Evolutionary conservation across 2,888 invertebrate genomes (phyloP).

Genomic region (Andrena bicolor): DNA sequence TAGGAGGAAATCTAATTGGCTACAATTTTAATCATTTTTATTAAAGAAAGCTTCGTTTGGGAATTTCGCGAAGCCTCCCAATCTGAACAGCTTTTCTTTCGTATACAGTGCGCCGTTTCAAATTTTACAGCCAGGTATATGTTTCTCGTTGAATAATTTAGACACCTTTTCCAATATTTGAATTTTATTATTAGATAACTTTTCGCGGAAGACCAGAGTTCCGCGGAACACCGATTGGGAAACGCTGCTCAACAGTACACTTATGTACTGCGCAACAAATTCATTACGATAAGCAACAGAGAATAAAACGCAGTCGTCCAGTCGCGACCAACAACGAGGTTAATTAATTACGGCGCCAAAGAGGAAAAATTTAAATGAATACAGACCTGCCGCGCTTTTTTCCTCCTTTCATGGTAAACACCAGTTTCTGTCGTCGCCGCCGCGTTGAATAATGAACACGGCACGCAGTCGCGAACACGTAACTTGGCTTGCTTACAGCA

Average conservation of each 20-base stretch:
- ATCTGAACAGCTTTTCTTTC: too few species aligned
- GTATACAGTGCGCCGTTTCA: too few species aligned
- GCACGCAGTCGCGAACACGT: slow-evolving; percentile 6
- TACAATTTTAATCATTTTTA: too few species aligned
- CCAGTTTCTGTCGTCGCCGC: slow-evolving; percentile 28
- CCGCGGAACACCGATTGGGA: too few species aligned
- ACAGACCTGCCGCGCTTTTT: slow-evolving; percentile 23
- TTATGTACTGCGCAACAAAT: slow-evolving; percentile 47
- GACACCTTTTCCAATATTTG: too few species aligned
- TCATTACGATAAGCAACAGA: slow-evolving; percentile 52
- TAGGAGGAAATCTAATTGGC: too few species aligned
- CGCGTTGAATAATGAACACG: slow-evolving; percentile 18
- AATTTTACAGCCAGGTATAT: too few species aligned
- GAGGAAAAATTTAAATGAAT: slow-evolving; percentile 53
- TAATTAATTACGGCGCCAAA: slow-evolving; percentile 61
- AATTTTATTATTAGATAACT: too few species aligned
- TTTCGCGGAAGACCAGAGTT: too few species aligned
- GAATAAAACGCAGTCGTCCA: slow-evolving; percentile 45
- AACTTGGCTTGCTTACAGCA: not conserved
- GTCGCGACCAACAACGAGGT: slow-evolving; percentile 48
- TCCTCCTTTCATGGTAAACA: slow-evolving; percentile 32
- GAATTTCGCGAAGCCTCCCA: too few species aligned
- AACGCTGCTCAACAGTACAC: not conserved
- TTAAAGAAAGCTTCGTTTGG: too few species aligned
- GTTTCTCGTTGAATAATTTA: too few species aligned